These are phyloP conservation scores for Neelides sp. DNA, from an alignment of 1,140 invertebrate genomes.

Conservation along the genomic window DNA sequence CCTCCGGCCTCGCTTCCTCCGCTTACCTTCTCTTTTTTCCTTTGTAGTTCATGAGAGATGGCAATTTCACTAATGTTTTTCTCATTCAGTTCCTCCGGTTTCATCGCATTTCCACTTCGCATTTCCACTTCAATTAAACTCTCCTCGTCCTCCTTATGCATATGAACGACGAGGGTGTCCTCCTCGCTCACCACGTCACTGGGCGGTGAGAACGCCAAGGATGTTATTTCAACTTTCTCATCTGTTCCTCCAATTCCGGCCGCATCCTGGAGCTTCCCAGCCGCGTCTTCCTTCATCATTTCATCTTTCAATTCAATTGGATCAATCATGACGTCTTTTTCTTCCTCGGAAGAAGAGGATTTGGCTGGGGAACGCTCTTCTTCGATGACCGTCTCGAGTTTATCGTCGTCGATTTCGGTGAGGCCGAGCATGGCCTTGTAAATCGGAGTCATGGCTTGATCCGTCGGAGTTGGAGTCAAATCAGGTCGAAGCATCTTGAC, in stretches of 20 bases:
- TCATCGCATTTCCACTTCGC: too few species aligned
- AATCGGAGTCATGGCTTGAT: constrained; percentile 27
- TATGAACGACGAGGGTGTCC: not conserved
- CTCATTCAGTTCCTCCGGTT: too few species aligned
- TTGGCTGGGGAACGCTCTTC: constrained; percentile 4
- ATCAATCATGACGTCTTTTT: not conserved
- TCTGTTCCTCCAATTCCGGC: not conserved
- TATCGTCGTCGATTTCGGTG: constrained; percentile 18
- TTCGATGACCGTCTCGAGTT: constrained; percentile 27
- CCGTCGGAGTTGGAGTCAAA: constrained; percentile 39
- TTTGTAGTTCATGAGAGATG: too few species aligned
- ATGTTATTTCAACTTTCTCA: too few species aligned
- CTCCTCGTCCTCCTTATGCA: too few species aligned
- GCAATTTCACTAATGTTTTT: too few species aligned
- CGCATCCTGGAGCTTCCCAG: not conserved
- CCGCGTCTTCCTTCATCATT: not conserved
- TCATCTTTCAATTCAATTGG: too few species aligned
- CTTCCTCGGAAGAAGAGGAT: not conserved
- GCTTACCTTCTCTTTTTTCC: too few species aligned
- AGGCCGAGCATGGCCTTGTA: constrained; percentile 26
- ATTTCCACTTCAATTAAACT: too few species aligned
- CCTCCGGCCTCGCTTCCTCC: too few species aligned
- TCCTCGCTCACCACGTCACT: not conserved
- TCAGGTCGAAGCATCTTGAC: constrained; percentile 43
- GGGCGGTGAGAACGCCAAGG: too few species aligned